Evolutionary conservation across 2,797 vertebrate genomes (phyloP), one percentile per base, ranked within the genome.

Genomic region (Schizopygopsis pylzovi): DNA sequence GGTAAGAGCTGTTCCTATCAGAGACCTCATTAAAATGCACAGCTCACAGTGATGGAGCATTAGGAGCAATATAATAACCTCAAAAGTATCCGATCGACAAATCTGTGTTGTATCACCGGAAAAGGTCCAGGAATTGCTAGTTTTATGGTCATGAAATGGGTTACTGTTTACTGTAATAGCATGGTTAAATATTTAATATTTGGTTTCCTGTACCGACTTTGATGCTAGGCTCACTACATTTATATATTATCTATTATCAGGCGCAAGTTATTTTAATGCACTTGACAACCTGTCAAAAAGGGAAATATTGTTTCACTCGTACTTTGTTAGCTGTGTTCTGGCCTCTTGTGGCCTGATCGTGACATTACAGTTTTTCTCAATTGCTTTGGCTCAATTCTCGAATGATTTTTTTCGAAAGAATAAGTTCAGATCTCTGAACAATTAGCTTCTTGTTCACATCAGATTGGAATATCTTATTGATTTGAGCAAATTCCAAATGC

Each of bases 321-420:
- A 43, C 37, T 45, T 41, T 61, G 20, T 11, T 56, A 47, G 73
- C 65, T 63, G 41, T 52, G 75, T 70, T 41, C 61, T 87, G 80
- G 43, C 85, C 83, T 87, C 89, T 80, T 70, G n/a, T 87, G 89
- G 87, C n/a, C 83, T 65, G 15, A 67, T 16, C 1, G 3, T 49
- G 52, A 28, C 72, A 28, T 28, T 28, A 28, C 28, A 28, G 28
- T 28, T 28, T 28, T 28, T 28, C 28, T 28, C 28, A 28, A 28
- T 28, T 28, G 28, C 28, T 28, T 28, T 28, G 28, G 28, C 28
- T 28, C 28, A 28, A 28, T 28, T 28, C 28, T 28, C 28, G 28
- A 28, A 28, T 28, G 28, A 28, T 28, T 28, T 28, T 28, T 28
- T 28, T 28, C 28, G 28, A 28, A 28, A 28, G 28, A 28, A 28